A percentile compares a stretch with the other conserved stretches of the same genome.
phyloP scores from a whole-genome alignment of 2,797 vertebrate genomes.

The Notolepis coatsorum region DNA sequence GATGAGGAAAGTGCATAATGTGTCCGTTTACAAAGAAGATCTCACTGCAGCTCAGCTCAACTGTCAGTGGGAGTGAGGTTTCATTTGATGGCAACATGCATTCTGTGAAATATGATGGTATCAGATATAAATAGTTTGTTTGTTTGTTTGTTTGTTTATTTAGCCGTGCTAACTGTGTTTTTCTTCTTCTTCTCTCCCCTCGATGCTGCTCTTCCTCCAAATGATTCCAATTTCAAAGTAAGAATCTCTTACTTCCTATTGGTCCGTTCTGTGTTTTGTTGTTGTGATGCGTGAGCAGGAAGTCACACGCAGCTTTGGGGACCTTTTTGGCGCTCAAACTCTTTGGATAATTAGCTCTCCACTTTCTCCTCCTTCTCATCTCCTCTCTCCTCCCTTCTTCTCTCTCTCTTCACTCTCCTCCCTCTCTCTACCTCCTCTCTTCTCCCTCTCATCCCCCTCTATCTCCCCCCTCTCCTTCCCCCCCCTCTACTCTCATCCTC shows the following conservation, averaged over 20 bases:
- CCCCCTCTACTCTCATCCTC: conserved; percentile 14
- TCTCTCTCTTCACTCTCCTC: too few species aligned
- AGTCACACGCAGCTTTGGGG: conserved; percentile 50
- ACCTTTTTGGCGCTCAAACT: conserved; percentile 34
- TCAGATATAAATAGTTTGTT: conserved; percentile 12
- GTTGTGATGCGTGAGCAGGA: conserved; percentile 38
- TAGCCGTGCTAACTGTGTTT: too few species aligned
- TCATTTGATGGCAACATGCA: too few species aligned
- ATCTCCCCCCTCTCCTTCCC: neutral
- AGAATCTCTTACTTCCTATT: conserved; percentile 54
- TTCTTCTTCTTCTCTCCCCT: conserved; percentile 20
- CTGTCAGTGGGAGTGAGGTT: too few species aligned
- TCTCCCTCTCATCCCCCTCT: conserved; percentile 7
- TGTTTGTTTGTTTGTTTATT: neutral
- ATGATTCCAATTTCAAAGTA: conserved; percentile 66
- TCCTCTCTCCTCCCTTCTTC: too few species aligned
- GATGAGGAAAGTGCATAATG: neutral
- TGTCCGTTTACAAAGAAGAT: too few species aligned
- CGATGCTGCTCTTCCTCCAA: conserved; percentile 41
- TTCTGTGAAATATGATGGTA: too few species aligned
- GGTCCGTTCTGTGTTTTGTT: conserved; percentile 42
- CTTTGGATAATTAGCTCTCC: conserved; percentile 69
- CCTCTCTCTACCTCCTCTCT: too few species aligned
- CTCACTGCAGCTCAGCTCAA: too few species aligned
- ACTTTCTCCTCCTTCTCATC: too few species aligned